Evolutionary conservation across 2,113 vertebrate species (phyloP).

Genomic region (Piprites chloris): DNA sequence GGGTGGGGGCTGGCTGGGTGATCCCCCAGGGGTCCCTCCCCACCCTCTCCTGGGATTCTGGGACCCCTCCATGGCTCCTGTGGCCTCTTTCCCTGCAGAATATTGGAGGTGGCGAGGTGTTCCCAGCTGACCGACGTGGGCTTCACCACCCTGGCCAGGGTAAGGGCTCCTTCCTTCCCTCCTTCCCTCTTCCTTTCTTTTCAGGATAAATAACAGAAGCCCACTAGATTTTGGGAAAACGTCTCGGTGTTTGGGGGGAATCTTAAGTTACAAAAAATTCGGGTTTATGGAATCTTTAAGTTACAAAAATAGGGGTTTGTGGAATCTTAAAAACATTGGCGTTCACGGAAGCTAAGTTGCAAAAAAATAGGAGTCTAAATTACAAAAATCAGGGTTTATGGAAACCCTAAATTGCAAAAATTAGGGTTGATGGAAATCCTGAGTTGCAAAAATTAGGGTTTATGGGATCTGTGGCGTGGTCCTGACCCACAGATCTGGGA

Average conservation of each 20-base stretch:
- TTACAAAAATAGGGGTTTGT: too few relatives aligned
- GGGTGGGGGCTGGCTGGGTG: neutral
- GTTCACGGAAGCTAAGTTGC: too few relatives aligned
- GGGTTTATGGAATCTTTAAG: too few relatives aligned
- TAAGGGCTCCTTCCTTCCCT: conserved; percentile 65
- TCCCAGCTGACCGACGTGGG: conserved; percentile 97
- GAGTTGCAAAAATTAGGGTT: neutral
- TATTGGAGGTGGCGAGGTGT: conserved; percentile 96
- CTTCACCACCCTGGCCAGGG: conserved; percentile 94
- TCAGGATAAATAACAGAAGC: neutral
- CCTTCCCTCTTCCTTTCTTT: neutral
- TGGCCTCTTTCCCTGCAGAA: conserved; percentile 75
- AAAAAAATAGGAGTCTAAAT: too few relatives aligned
- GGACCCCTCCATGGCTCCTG: neutral
- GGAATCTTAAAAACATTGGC: too few relatives aligned
- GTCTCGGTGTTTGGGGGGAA: accelerated
- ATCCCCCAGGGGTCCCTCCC: neutral
- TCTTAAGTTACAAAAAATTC: neutral
- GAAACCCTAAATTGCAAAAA: too few relatives aligned
- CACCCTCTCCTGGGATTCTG: neutral
- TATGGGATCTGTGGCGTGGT: accelerated
- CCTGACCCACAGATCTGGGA: neutral
- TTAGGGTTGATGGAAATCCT: too few relatives aligned
- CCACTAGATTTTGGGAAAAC: accelerated
- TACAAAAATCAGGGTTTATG: too few relatives aligned